Percentiles rank a stretch among this genome's conserved stretches.
phyloP scores from a whole-genome alignment of 2,797 vertebrate species.

The Pyrocephalus nanus region DNA sequence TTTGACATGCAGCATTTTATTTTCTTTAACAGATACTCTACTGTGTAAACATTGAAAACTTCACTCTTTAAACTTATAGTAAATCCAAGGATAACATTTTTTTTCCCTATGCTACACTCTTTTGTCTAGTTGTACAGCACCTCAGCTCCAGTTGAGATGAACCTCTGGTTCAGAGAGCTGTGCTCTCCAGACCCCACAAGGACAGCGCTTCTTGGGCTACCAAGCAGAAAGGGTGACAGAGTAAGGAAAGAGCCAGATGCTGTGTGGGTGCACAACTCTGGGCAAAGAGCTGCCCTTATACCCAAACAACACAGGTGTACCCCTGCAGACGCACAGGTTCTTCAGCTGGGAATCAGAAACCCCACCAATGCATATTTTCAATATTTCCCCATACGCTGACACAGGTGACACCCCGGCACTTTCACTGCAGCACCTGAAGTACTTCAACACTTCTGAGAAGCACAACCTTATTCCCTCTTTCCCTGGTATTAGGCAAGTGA shows the following conservation, averaged over 20 bases:
- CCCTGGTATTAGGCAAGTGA: rapidly evolving
- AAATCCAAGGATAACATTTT: background rate
- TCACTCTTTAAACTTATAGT: background rate
- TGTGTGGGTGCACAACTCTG: background rate
- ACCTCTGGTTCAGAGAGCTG: background rate
- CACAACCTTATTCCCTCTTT: background rate
- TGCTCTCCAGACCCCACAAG: background rate
- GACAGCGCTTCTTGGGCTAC: background rate
- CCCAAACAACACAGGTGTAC: rapidly evolving
- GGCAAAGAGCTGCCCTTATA: background rate
- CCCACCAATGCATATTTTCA: rapidly evolving
- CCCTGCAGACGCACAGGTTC: background rate
- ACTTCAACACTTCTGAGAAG: background rate
- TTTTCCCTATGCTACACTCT: background rate
- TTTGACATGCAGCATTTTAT: background rate
- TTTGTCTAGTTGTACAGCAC: background rate
- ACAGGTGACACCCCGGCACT: background rate
- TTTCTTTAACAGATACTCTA: background rate
- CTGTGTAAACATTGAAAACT: background rate
- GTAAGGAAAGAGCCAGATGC: background rate
- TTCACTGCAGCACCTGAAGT: background rate
- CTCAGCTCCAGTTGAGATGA: background rate
- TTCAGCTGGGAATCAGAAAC: background rate
- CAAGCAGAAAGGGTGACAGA: rapidly evolving
- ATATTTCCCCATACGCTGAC: background rate